Base-by-base conservation (phyloP, 2,888 invertebrate genomes). In the Galerucella nymphaeae region DNA sequence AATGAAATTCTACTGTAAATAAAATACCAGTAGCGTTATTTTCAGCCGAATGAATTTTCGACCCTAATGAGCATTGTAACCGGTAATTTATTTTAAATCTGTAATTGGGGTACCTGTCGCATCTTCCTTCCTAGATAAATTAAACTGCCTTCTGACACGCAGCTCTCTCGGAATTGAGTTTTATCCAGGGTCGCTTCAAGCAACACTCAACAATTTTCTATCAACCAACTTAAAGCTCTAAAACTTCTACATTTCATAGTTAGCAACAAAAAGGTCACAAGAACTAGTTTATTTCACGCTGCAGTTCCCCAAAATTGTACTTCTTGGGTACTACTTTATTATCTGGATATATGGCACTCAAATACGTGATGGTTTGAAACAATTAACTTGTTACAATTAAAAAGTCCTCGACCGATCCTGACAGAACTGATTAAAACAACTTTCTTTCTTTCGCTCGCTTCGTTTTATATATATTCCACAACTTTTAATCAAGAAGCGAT, bases 41-140 rank as follows among this genome's bases (percentile, higher is more conserved):
- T 61, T 41, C 61, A 41, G 20, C 66, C 62, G 71, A 73, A 72
- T 71, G 71, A 55, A 70, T 71, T 73, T 76, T 76, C 55, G 63
- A 70, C 62, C 75, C 75, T 76, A 77, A 77, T 77, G 76, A 76
- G 73, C 70, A 72, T 69, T 66, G 73, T 66, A 73, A 67, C 66
- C 61, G 63, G 75, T 77, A 77, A 77, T 77, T 77, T 75, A 77
- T 77, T 75, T 76, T 72, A 75, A 78, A 78, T 76, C 74, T 71
- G 73, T 78, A 78, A 78, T 76, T 76, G 78, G 76, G 74, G 71
- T 73, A 73, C 75, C 78, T 76, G 78, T 76, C 75, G 73, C 76
- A 72, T 78, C 76, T 73, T 75, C 73, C 72, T 70, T 53, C 70
- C 66, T 72, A 71, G 74, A 72, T 72, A 69, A 73, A 76, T 75